These are phyloP conservation scores for Glareola pratincola DNA, from an alignment of 2,113 vertebrate genomes.

Conservation along the genomic window DNA sequence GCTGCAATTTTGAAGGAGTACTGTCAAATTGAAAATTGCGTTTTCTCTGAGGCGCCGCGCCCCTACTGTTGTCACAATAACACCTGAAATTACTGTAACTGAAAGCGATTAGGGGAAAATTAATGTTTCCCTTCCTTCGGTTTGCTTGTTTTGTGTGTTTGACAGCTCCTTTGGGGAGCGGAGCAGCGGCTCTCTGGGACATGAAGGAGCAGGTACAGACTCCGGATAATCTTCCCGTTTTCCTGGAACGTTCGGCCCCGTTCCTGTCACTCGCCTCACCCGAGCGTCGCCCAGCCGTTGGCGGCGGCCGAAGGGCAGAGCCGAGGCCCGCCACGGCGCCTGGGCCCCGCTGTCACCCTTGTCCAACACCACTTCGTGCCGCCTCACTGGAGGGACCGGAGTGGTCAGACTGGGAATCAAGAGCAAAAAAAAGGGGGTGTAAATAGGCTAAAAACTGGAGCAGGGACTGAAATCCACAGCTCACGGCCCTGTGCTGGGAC, in stretches of 20 bases:
- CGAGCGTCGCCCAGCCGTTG: fast-evolving
- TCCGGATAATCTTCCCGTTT: neutral
- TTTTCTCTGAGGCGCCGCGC: neutral
- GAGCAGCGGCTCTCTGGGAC: fast-evolving
- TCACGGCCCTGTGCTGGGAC: fast-evolving
- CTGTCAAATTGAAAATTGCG: neutral
- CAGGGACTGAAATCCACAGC: neutral
- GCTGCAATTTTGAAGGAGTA: neutral
- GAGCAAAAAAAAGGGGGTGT: neutral
- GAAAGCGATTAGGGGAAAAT: neutral
- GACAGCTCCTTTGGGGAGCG: neutral
- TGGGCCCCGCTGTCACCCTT: neutral
- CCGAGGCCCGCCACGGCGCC: neutral
- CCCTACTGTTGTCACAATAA: neutral
- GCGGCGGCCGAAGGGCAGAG: fast-evolving
- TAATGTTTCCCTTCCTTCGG: neutral
- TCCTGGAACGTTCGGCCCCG: fast-evolving
- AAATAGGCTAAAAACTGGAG: neutral
- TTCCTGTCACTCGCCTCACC: too few species aligned
- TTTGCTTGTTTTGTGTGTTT: neutral
- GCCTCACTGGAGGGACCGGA: neutral
- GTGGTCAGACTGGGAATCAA: too few species aligned
- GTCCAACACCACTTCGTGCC: fast-evolving
- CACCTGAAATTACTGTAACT: neutral
- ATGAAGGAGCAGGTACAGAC: neutral